Evolutionary conservation across 2,113 vertebrate genomes (phyloP).

Genomic region (Orthonyx spaldingii): DNA sequence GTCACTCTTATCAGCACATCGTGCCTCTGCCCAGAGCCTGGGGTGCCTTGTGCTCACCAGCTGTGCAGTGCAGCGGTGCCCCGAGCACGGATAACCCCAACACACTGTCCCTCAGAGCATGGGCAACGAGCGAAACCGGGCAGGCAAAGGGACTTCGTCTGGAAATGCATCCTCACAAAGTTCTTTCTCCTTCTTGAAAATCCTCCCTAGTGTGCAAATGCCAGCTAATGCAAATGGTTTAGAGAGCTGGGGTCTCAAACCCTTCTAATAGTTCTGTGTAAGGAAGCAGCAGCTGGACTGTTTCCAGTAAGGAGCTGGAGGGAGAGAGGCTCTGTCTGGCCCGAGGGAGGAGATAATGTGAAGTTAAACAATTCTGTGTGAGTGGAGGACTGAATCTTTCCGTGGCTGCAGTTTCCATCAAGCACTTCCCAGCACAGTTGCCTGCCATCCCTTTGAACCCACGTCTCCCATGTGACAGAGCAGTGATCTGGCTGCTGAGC

Average conservation of each 20-base stretch:
- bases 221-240: background rate
- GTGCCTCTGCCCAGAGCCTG: background rate
- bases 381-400: background rate
- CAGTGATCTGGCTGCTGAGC: conserved; percentile 38
- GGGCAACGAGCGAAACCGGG: background rate
- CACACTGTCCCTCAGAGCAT: fast-evolving
- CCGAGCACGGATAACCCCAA: fast-evolving
- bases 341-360: background rate
- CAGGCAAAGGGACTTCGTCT: background rate
- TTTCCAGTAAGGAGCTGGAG: background rate
- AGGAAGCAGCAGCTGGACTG: background rate
- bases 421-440: background rate
- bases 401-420: background rate
- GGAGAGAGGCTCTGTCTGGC: background rate
- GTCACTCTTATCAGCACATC: fast-evolving
- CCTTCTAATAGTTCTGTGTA: background rate
- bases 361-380: background rate
- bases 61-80: background rate
- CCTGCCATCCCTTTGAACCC: conserved; percentile 30
- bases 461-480: conserved; percentile 28
- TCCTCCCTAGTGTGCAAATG: background rate
- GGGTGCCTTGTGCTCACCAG: background rate
- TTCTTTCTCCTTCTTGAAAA: background rate
- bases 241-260: background rate
- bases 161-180: background rate